A percentile compares a stretch with the other conserved stretches of the same genome.
phyloP scores from a whole-genome alignment of 2,113 vertebrate genomes.

The Tenebrosternarchus preto region DNA sequence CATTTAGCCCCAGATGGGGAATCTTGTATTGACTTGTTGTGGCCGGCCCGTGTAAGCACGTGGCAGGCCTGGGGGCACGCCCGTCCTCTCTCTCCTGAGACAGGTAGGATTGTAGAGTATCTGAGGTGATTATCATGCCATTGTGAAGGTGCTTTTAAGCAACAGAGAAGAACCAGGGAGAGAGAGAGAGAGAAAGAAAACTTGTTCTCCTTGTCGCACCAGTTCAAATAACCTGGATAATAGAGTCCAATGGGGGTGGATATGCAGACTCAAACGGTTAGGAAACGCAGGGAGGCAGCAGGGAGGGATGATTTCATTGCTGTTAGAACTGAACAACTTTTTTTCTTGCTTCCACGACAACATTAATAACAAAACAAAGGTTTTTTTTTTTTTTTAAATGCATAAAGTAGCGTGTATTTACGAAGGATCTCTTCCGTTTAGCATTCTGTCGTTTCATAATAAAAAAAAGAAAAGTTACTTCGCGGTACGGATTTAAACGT shows the following conservation, averaged over 20 bases:
- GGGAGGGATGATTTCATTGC: slow-evolving; percentile 72
- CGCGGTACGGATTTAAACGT: not conserved
- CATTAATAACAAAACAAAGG: not conserved
- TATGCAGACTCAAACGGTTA: slow-evolving; percentile 31
- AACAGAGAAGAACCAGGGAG: not conserved
- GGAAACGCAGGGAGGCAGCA: slow-evolving; percentile 60
- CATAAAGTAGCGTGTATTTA: slow-evolving; percentile 46
- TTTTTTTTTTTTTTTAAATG: too few species aligned
- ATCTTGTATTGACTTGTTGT: slow-evolving; percentile 54
- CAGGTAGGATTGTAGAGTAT: slow-evolving; percentile 36
- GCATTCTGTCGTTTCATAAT: not conserved
- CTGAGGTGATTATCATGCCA: slow-evolving; percentile 41
- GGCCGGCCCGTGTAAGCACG: slow-evolving; percentile 13
- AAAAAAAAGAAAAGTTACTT: not conserved
- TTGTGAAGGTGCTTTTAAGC: slow-evolving; percentile 27
- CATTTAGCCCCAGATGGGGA: slow-evolving; percentile 38
- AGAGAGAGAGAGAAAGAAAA: slow-evolving; percentile 13
- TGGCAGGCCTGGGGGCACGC: slow-evolving; percentile 27
- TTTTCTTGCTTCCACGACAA: slow-evolving; percentile 36
- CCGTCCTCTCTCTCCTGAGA: slow-evolving; percentile 33
- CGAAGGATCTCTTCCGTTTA: not conserved
- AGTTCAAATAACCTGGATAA: slow-evolving; percentile 27
- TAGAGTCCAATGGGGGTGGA: slow-evolving; percentile 18
- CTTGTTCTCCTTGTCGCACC: slow-evolving; percentile 18
- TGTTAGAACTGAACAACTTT: slow-evolving; percentile 68